A percentile compares a stretch with the other conserved stretches of the same genome.
Evolutionary conservation across 2,113 vertebrate species (phyloP).

Genomic region (Paralichthys olivaceus): DNA sequence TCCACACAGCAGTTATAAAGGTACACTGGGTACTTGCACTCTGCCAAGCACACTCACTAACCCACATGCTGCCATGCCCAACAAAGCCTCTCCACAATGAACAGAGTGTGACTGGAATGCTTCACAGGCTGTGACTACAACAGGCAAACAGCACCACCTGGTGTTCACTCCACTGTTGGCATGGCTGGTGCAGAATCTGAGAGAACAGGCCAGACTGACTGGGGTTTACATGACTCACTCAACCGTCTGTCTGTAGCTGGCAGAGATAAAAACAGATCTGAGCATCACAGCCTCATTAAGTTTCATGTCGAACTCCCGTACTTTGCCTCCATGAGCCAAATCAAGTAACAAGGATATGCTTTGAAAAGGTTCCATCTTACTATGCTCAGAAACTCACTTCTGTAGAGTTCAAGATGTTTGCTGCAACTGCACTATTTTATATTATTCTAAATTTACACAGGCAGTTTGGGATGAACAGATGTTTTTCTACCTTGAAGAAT

Average conservation of each 20-base stretch:
- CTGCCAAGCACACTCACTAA: conserved; percentile 26
- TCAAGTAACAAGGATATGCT: background rate
- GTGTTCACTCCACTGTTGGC: conserved; percentile 32
- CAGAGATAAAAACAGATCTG: conserved; percentile 14
- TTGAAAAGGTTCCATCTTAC: conserved; percentile 12
- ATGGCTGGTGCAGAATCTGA: background rate
- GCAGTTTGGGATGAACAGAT: background rate
- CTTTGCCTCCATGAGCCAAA: conserved; percentile 17
- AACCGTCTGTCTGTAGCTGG: conserved; percentile 2
- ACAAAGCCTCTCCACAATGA: conserved; percentile 17
- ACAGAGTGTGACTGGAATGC: conserved; percentile 17
- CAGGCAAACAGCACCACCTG: conserved; percentile 57
- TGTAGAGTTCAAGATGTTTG: background rate
- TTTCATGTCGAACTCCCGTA: conserved; percentile 7
- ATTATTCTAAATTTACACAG: background rate
- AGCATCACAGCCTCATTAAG: conserved; percentile 12
- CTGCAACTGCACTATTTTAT: background rate
- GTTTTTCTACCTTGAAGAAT: background rate
- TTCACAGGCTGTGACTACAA: conserved; percentile 13
- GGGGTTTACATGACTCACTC: conserved; percentile 15
- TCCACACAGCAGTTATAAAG: conserved; percentile 27
- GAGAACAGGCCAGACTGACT: conserved; percentile 11
- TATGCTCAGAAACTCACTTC: conserved; percentile 7
- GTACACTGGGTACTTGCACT: conserved; percentile 36
- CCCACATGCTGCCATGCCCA: background rate